Base-by-base conservation (phyloP, 37 sponge, comb jelly and placozoan genomes). In the Spongilla lacustris region DNA sequence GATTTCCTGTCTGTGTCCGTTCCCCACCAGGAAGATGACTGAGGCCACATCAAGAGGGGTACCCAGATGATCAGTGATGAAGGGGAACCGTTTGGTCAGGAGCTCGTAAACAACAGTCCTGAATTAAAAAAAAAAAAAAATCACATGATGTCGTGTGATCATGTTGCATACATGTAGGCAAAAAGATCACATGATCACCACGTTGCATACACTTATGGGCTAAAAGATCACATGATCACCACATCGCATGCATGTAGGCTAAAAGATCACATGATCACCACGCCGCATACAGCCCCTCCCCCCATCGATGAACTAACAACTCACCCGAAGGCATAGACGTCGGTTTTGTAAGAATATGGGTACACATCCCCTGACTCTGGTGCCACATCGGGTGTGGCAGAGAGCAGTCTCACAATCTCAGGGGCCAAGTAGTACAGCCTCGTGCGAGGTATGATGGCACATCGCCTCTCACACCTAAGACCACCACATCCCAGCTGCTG, bases 321-420 rank as follows among this genome's bases (percentile, higher is more conserved):
- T 83, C 78, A 96, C 96, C 96, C 92, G 85, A 96, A 96, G 36
- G 96, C 94, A 77, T 89, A 96, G 69, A 96, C 74, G 72, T 96
- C 96, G 0, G 96, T 87, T 49, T 83, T 73, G 29, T 83, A 69
- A 2, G 82, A 82, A 83, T 86, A 89, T 3, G 82, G 84, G 33
- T 79, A 83, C 49, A 70, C 24, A 24, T 82, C 85, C 2, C 73
- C 41, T 10, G 50, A 35, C 31, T 34, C 67, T 8, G 79, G 76
- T 19, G 31, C 25, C 48, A 75, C 68, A 58, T 71, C 38, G 13
- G 84, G 79, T 58, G 67, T 31, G 0, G 91, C 84, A 0, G 81
- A 74, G 67, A 98, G 85, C 23, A 30, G 81, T 41, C 72, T 74
- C 27, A 98, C 80, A 3, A 98, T 85, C 68, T 98, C 98, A 12